These are phyloP conservation scores for Sipha maydis DNA, from an alignment of 2,888 invertebrate species.

Conservation along the genomic window DNA sequence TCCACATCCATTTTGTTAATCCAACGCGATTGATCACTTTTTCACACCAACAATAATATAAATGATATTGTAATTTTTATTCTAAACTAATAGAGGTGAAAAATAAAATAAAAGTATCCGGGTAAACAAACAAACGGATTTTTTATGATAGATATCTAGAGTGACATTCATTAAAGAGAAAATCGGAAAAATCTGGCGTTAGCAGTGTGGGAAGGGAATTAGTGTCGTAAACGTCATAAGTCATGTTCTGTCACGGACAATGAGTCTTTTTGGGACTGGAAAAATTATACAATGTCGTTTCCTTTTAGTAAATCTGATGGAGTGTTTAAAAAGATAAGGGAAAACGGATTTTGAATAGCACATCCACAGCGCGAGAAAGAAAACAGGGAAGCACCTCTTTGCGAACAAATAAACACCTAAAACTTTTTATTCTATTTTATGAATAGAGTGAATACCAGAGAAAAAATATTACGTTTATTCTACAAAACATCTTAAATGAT, in stretches of 20 bases:
- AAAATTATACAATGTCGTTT: conserved; percentile 50
- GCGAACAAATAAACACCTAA: conserved; percentile 1
- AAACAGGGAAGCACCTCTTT: conserved; percentile 30
- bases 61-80: conserved; percentile 30
- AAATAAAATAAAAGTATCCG: conserved; percentile 18
- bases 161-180: conserved; percentile 43
- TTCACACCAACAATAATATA: conserved; percentile 3
- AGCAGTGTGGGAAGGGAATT: neutral
- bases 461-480: neutral
- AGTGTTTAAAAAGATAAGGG: conserved; percentile 60
- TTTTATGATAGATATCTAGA: conserved; percentile 25
- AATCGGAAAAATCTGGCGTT: conserved; percentile 35
- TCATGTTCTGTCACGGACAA: conserved; percentile 58
- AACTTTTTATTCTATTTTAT: conserved; percentile 19
- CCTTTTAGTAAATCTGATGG: conserved; percentile 59
- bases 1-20: neutral
- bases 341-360: conserved; percentile 47
- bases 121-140: neutral
- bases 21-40: conserved; percentile 24
- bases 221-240: conserved; percentile 56
- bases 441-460: neutral
- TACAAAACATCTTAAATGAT: neutral
- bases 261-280: conserved; percentile 38
- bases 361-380: neutral
- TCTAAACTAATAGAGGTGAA: conserved; percentile 8